phyloP scores from a whole-genome alignment of 2,113 vertebrate genomes.

The Mohoua ochrocephala region DNA sequence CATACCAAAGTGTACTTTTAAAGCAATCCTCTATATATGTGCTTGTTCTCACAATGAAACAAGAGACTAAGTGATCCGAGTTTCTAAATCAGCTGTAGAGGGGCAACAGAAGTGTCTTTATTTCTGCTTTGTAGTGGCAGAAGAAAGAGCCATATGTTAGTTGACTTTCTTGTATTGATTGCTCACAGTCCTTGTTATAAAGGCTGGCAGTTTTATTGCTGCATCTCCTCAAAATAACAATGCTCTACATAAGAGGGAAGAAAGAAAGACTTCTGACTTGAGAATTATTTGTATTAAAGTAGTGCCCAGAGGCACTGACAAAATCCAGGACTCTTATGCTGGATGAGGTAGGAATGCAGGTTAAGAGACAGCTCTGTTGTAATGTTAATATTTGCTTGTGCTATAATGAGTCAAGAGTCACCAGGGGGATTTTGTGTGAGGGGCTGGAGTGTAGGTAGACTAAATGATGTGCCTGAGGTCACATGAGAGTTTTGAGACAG shows the following conservation, averaged over 20 bases:
- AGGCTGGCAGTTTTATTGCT: slow-evolving; percentile 20
- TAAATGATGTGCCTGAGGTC: neutral
- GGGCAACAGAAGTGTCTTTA: neutral
- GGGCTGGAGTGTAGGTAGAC: neutral
- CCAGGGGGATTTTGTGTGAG: neutral
- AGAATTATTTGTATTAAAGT: slow-evolving; percentile 16
- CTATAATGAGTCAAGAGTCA: neutral
- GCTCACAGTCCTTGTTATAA: neutral
- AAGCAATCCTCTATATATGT: neutral
- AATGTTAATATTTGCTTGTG: slow-evolving; percentile 34
- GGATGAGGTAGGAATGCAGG: slow-evolving; percentile 30
- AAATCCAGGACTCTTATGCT: slow-evolving; percentile 4
- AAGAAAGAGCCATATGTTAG: slow-evolving; percentile 5
- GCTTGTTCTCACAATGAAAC: neutral
- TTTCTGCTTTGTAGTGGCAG: slow-evolving; percentile 27
- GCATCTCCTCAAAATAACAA: neutral
- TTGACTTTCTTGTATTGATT: neutral
- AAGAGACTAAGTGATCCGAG: neutral
- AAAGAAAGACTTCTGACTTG: neutral
- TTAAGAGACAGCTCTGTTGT: slow-evolving; percentile 25
- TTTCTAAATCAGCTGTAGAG: neutral
- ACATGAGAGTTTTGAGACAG: neutral
- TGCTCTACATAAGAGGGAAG: neutral
- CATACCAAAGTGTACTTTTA: neutral
- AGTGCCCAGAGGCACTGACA: slow-evolving; percentile 8